phyloP scores from a whole-genome alignment of 2,797 vertebrate species.

The Rhinichthys osculus region DNA sequence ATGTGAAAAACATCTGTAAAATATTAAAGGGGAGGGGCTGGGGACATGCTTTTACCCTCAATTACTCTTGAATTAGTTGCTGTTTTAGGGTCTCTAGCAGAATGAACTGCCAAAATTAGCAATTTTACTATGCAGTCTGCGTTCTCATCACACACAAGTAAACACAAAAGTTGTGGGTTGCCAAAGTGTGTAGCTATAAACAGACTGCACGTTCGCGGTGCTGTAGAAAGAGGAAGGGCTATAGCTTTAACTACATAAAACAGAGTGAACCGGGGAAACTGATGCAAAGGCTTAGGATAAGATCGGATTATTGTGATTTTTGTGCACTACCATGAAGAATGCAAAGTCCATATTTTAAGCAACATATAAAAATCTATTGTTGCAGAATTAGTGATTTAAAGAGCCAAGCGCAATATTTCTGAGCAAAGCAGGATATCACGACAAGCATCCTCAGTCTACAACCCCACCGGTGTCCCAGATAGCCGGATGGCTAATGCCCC shows the following conservation, averaged over 20 bases:
- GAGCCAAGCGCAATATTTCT: constrained; percentile 36
- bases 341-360: not conserved
- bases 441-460: constrained; percentile 56
- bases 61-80: constrained; percentile 78
- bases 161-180: constrained; percentile 49
- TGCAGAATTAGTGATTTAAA: constrained; percentile 31
- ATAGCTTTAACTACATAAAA: constrained; percentile 29
- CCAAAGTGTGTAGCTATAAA: constrained; percentile 31
- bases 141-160: constrained; percentile 40
- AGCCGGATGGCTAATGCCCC: constrained; percentile 38
- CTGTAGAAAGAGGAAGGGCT: not conserved
- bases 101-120: constrained; percentile 62
- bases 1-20: constrained; percentile 77
- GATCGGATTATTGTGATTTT: constrained; percentile 4
- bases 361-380: not conserved
- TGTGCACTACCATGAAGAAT: not conserved
- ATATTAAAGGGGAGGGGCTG: constrained; percentile 74
- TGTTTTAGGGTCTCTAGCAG: constrained; percentile 73
- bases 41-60: constrained; percentile 74
- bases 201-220: not conserved
- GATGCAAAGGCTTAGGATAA: constrained; percentile 36
- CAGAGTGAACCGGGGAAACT: not conserved
- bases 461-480: constrained; percentile 52
- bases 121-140: constrained; percentile 63
- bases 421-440: constrained; percentile 55